These are phyloP conservation scores for Macroglossus sobrinus DNA, from an alignment of 2,113 vertebrate genomes.

Conservation along the genomic window DNA sequence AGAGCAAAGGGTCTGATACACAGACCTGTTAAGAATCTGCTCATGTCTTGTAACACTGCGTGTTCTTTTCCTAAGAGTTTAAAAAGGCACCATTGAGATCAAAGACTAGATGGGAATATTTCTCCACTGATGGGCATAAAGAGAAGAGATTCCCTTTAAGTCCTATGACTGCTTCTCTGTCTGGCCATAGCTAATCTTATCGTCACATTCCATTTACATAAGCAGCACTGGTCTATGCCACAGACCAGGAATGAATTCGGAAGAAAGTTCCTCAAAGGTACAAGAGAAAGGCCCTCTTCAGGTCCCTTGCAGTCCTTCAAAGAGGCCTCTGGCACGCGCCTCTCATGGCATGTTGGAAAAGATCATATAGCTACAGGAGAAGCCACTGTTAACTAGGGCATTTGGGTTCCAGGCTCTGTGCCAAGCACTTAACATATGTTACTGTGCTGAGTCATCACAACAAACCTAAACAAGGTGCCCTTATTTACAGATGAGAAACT, in stretches of 20 bases:
- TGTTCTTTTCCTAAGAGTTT: neutral
- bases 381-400: neutral
- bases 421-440: neutral
- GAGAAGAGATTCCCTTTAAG: neutral
- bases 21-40: neutral
- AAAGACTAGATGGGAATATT: neutral
- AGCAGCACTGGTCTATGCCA: neutral
- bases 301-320: neutral
- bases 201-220: neutral
- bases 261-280: neutral
- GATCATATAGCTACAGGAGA: neutral
- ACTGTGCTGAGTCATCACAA: neutral
- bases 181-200: neutral
- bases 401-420: neutral
- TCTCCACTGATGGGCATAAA: neutral
- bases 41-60: neutral
- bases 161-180: neutral
- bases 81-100: neutral
- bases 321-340: neutral
- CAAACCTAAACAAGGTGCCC: neutral
- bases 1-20: neutral
- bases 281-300: neutral
- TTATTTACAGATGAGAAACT: neutral
- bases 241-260: neutral
- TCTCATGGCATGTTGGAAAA: neutral